These are phyloP conservation scores for Bombus ignitus DNA, from an alignment of 1,140 invertebrate species.

Conservation along the genomic window DNA sequence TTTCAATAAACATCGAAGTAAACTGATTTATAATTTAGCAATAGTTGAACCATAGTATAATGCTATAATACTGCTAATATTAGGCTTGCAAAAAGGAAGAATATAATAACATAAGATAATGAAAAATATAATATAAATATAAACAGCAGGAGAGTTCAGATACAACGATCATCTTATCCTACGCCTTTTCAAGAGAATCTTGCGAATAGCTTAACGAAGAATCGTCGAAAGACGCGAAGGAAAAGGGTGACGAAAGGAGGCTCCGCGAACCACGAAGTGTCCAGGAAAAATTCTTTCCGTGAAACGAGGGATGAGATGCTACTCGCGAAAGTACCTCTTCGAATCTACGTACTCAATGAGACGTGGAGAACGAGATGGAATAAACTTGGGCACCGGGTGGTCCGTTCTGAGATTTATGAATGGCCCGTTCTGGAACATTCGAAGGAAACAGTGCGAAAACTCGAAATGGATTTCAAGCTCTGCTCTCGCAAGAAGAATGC, in stretches of 20 bases:
- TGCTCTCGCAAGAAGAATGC: constrained; percentile 41
- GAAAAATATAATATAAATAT: not conserved
- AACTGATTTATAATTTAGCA: too few species aligned
- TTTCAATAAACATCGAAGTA: too few species aligned
- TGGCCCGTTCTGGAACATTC: constrained; percentile 65
- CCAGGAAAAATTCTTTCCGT: constrained; percentile 46
- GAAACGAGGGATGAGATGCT: constrained; percentile 36
- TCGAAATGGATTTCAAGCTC: constrained; percentile 32
- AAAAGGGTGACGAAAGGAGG: constrained; percentile 45
- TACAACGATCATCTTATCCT: not conserved
- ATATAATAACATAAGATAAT: constrained; percentile 17
- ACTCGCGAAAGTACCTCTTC: constrained; percentile 46
- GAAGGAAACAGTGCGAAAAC: constrained; percentile 66
- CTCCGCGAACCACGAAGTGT: constrained; percentile 5
- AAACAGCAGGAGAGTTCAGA: not conserved
- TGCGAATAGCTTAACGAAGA: constrained; percentile 39
- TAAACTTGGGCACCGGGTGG: constrained; percentile 63
- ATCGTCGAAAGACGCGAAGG: constrained; percentile 8
- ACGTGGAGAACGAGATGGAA: constrained; percentile 64
- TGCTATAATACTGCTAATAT: too few species aligned
- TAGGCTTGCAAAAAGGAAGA: too few species aligned
- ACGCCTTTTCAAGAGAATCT: not conserved
- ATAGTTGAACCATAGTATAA: too few species aligned
- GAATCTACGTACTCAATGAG: constrained; percentile 64
- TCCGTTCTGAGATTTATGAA: constrained; percentile 69